Base-by-base conservation (phyloP, 2,797 vertebrate genomes). In the Eupleurogrammus muticus region DNA sequence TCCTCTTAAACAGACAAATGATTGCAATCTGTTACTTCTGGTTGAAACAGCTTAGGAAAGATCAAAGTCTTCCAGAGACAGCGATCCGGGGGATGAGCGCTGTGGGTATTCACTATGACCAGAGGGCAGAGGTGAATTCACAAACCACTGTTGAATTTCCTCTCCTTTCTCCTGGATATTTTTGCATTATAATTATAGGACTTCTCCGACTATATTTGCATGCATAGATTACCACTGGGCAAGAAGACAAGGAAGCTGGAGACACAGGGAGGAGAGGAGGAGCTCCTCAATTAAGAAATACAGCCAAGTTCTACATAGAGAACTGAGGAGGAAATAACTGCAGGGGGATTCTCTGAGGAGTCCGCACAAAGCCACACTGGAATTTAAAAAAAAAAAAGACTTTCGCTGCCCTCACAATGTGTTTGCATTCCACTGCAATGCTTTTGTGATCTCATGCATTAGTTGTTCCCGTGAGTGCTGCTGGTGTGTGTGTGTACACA, bases 121-220 rank as follows among this genome's bases (percentile, higher is more conserved):
- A 52, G 59, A 67, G 69, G 66, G 51, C 67, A 81, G 62, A 84
- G 70, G 71, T 64, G 70, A 81, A 60, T 61, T 74, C 54, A 23
- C 68, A 66, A 69, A 44, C 53, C 54, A 24, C 62, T 75, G 69
- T 44, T 40, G 42, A 73, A 80, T 86, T 81, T 75, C 64, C 13
- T 20, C 59, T 55, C 58, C 32, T 69, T 65, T 70, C n/a, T 36
- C 38, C 40, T 53, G 59, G 80, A 68, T 47, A 36, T 66, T 73
- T 44, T 54, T 51, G 28, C 64, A 32, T 36, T 61, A 34, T 49
- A 23, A 77, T 66, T 73, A 52, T 13, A 42, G 2, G 24, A 35
- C 59, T 81, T 50, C 3, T 7, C 47, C 36, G 11, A n/a, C 67
- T 67, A 14, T 58, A 65, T 78, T 66, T 79, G 52, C 42, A 23